Evolutionary conservation across 2,888 invertebrate species (phyloP), one percentile per base, ranked within the genome.

Genomic region (Nudaria mundana): DNA sequence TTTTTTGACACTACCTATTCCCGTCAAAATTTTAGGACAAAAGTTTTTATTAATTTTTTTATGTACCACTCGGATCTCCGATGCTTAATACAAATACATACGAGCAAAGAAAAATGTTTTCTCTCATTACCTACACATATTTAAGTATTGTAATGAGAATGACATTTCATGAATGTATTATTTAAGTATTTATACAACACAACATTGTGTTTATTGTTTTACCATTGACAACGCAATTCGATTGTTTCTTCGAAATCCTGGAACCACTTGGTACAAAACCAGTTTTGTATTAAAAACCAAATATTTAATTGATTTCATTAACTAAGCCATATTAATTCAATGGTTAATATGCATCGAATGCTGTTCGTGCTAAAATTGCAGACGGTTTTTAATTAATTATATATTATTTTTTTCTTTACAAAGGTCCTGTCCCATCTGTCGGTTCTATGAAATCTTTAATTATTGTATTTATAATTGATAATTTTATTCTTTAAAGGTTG

Each of bases 241-340:
- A 57, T 51, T 62, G 65, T 52, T 51, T 55, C 58, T 54, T 60
- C 68, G 37, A 68, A 72, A 74, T 71, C 71, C 72, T 67, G 77
- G 74, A 76, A 52, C 58, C 42, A 36, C 55, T 52, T 66, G 66
- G 63, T 62, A 67, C 65, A 58, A 68, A 76, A 75, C 76, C 69
- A 52, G 78, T 75, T 71, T 62, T 55, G 42, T 38, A 56, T 71
- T 20, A 8, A 7, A 20, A 81, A 82, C 59, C 79, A 70, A 63
- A 57, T 51, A 71, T 62, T 76, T 81, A 83, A 84, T 83, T 82
- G 82, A 81, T 81, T 84, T 83, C 66, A 74, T 79, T 81, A 76
- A 76, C 76, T 83, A 83, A 75, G 73, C 73, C 78, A 81, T 82
- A 83, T 81, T 81, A 82, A 83, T 84, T 83, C 72, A 63, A 71